These are phyloP conservation scores for Panulirus ornatus DNA, from an alignment of 1,140 invertebrate genomes.

Conservation along the genomic window DNA sequence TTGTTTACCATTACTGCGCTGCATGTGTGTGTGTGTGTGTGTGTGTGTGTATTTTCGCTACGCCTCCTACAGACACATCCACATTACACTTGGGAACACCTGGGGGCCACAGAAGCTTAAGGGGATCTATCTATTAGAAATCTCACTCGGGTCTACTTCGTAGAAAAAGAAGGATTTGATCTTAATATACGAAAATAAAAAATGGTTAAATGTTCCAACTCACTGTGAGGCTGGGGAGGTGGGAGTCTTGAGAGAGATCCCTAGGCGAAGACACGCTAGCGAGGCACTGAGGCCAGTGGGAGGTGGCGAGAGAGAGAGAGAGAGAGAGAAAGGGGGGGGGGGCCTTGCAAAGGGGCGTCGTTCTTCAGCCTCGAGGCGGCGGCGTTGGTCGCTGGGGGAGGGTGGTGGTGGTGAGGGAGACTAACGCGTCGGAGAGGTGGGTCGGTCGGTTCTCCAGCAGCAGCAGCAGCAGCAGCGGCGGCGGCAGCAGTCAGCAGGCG, in stretches of 20 bases:
- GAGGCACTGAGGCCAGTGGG: not conserved
- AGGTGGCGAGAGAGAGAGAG: too few relatives aligned
- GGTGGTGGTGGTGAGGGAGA: constrained; percentile 1
- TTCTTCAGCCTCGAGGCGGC: not conserved
- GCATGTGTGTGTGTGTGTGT: too few relatives aligned
- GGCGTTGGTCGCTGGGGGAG: too few relatives aligned
- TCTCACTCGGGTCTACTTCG: too few relatives aligned
- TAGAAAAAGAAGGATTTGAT: too few relatives aligned
- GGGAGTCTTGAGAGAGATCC: not conserved
- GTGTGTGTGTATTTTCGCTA: not conserved
- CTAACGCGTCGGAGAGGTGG: not conserved
- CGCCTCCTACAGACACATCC: too few relatives aligned
- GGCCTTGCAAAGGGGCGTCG: not conserved
- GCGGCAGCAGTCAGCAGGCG: not conserved
- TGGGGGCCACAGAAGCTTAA: too few relatives aligned
- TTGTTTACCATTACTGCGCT: not conserved
- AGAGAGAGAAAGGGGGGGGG: too few relatives aligned
- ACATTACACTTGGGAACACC: too few relatives aligned
- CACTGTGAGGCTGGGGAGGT: not conserved
- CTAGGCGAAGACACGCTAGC: not conserved
- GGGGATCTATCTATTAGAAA: too few relatives aligned
- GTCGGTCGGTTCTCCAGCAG: not conserved
- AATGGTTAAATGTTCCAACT: too few relatives aligned
- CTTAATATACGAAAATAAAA: too few relatives aligned
- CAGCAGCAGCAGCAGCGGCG: not conserved